These are phyloP conservation scores for Sycobia sp. DNA, from an alignment of 1,140 invertebrate species.

Conservation along the genomic window DNA sequence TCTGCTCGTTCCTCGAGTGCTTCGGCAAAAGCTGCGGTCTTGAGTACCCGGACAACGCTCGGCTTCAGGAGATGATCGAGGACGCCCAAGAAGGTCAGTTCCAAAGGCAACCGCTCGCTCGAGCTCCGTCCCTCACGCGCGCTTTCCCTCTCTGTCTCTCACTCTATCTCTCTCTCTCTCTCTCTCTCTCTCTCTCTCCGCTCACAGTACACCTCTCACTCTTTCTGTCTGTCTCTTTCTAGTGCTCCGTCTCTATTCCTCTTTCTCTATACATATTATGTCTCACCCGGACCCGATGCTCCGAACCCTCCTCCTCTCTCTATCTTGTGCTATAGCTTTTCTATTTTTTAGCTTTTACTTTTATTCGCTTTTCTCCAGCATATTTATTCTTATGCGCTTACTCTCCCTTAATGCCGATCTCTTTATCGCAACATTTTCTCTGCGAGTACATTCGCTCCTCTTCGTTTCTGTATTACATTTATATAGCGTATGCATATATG, in stretches of 20 bases:
- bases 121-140: not conserved
- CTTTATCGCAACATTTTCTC: too few relatives aligned
- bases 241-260: not conserved
- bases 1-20: conserved; percentile 90
- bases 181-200: conserved; percentile 10
- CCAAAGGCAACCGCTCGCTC: not conserved
- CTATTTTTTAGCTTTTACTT: not conserved
- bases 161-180: conserved; percentile 28
- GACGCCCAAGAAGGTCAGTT: conserved; percentile 82
- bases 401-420: not conserved
- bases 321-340: not conserved
- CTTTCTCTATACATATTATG: too few relatives aligned
- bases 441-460: too few relatives aligned
- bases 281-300: not conserved
- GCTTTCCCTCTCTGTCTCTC: not conserved
- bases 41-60: conserved; percentile 74
- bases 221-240: not conserved
- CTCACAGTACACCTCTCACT: not conserved
- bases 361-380: not conserved
- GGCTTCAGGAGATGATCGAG: conserved; percentile 87
- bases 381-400: not conserved
- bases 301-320: not conserved
- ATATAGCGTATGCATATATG: not conserved
- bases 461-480: not conserved
- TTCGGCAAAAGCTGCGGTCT: conserved; percentile 83